phyloP scores from a whole-genome alignment of 2,113 vertebrate genomes.

The Aphyosemion australe region DNA sequence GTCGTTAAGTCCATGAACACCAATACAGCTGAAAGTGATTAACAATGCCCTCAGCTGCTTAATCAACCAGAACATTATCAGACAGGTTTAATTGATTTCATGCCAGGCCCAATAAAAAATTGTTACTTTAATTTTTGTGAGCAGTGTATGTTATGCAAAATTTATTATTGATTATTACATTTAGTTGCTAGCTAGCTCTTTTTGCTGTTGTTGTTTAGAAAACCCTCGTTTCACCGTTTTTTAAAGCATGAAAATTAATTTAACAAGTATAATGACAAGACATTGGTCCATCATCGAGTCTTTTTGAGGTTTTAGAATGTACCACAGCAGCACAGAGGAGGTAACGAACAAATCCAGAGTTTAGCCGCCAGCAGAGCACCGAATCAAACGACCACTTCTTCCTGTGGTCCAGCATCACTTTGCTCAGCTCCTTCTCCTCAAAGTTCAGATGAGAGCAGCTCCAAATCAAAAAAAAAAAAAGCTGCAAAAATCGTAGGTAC shows the following conservation, averaged over 20 bases:
- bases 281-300: rapidly evolving
- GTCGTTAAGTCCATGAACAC: no score
- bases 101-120: no score
- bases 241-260: not conserved
- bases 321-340: slow-evolving; percentile 70
- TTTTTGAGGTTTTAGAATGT: slow-evolving; percentile 45
- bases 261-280: not conserved
- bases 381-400: slow-evolving; percentile 13
- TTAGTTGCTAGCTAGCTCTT: slow-evolving; percentile 5
- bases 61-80: no score
- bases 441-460: slow-evolving; percentile 15
- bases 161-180: slow-evolving; percentile 89
- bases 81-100: no score
- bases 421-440: slow-evolving; percentile 34
- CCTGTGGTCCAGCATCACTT: slow-evolving; percentile 6
- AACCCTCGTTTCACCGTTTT: not conserved
- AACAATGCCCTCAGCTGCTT: no score
- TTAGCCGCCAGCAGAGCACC: not conserved
- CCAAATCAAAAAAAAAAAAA: slow-evolving; percentile 18
- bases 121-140: no score
- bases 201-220: no score
- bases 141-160: no score
- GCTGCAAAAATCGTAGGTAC: no score
- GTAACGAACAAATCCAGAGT: slow-evolving; percentile 20
- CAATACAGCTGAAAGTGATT: no score